Evolutionary conservation across 2,888 invertebrate genomes (phyloP).

Genomic region (Polydrusus pterygomalis): DNA sequence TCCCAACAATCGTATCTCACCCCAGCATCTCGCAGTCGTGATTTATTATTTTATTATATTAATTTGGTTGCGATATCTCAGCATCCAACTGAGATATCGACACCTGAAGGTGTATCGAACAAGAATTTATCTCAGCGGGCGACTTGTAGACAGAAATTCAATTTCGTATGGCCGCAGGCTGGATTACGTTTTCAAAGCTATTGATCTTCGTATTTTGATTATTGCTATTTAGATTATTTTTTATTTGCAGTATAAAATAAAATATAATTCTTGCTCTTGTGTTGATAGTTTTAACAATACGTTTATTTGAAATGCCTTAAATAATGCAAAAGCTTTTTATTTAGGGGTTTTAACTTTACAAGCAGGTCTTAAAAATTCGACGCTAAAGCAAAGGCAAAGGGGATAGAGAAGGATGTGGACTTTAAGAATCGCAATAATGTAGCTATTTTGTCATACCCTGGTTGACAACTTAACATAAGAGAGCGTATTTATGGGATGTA

Average conservation of each 20-base stretch:
- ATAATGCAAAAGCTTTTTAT: too few relatives aligned
- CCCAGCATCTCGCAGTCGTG: conserved; percentile 49
- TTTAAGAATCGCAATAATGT: too few relatives aligned
- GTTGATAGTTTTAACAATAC: too few relatives aligned
- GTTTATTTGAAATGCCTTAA: too few relatives aligned
- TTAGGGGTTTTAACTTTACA: too few relatives aligned
- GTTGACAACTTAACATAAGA: too few relatives aligned
- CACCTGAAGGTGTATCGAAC: conserved; percentile 55
- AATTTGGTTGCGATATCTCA: conserved; percentile 53
- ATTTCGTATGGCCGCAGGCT: conserved; percentile 45
- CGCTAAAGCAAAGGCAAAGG: too few relatives aligned
- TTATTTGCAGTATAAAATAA: neutral
- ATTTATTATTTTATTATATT: conserved; percentile 56
- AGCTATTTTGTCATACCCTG: too few relatives aligned
- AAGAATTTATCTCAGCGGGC: conserved; percentile 54
- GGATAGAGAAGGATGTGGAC: too few relatives aligned
- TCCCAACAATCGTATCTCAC: conserved; percentile 48
- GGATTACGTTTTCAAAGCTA: conserved; percentile 28
- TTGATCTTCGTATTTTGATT: conserved; percentile 43
- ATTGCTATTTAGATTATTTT: conserved; percentile 16
- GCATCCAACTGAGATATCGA: conserved; percentile 48
- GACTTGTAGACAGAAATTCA: conserved; percentile 54
- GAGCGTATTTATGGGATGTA: too few relatives aligned
- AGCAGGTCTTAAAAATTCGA: too few relatives aligned
- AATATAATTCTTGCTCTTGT: too few relatives aligned